A percentile compares a stretch with the other conserved stretches of the same genome.
These are phyloP conservation scores for Cryptoblepharus egeriae DNA, from an alignment of 2,797 vertebrate species.

Conservation along the genomic window DNA sequence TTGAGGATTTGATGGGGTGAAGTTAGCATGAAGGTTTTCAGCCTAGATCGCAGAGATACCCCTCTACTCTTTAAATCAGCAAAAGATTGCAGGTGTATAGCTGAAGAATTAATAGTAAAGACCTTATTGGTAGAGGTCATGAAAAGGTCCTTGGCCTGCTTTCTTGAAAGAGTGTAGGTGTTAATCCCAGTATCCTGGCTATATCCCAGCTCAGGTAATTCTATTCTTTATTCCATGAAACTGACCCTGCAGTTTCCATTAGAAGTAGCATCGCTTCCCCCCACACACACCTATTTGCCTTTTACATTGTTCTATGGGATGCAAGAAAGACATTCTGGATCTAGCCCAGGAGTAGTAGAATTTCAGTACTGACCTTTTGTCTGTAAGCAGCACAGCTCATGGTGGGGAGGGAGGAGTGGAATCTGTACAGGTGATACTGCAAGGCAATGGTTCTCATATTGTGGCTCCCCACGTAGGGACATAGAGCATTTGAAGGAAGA, in stretches of 20 bases:
- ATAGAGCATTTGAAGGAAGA: too few relatives aligned
- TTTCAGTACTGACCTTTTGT: neutral
- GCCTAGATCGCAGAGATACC: neutral
- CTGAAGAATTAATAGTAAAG: neutral
- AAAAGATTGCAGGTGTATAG: neutral
- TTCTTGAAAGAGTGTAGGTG: slow-evolving; percentile 7
- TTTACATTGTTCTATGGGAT: neutral
- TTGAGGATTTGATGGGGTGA: neutral
- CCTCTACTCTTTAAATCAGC: neutral
- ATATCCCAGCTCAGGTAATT: slow-evolving; percentile 39
- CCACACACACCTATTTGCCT: neutral
- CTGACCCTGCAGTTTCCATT: neutral
- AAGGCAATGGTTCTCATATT: neutral
- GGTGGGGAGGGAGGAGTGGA: too few relatives aligned
- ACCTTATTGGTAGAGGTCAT: slow-evolving; percentile 11
- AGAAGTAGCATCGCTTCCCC: neutral
- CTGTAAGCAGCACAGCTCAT: neutral
- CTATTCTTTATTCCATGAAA: slow-evolving; percentile 46
- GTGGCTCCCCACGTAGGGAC: too few relatives aligned
- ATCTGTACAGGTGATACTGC: neutral
- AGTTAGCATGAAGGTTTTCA: neutral
- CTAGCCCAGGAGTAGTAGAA: neutral
- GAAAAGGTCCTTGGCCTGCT: slow-evolving; percentile 34
- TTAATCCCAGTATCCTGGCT: slow-evolving; percentile 14
- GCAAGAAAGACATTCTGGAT: neutral